Evolutionary conservation across 2,888 invertebrate species (phyloP).

Genomic region (Alentia gelatinosa): DNA sequence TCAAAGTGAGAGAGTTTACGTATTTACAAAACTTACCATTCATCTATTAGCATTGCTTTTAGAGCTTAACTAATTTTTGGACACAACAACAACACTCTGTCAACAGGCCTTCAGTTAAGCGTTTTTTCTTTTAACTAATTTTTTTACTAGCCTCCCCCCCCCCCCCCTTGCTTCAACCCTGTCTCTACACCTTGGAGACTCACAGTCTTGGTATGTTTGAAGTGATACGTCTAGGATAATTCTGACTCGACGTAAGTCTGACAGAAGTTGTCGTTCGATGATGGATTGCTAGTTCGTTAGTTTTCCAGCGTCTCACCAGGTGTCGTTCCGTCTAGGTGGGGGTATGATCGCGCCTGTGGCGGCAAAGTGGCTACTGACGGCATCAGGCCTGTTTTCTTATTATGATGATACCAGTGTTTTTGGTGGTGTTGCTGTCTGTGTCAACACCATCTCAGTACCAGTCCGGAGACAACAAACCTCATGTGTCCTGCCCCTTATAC

Average conservation of each 20-base stretch:
- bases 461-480: background rate
- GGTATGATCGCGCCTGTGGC: background rate
- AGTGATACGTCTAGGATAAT: background rate
- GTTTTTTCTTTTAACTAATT: background rate
- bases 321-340: background rate
- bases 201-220: background rate
- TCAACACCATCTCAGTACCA: conserved; percentile 2
- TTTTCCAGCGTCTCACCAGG: background rate
- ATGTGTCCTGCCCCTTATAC: background rate
- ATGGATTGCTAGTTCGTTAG: conserved; percentile 12
- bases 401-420: background rate
- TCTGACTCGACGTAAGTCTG: background rate
- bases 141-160: background rate
- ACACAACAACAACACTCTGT: too few species aligned
- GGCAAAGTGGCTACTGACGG: background rate
- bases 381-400: background rate
- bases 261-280: background rate
- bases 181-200: too few species aligned
- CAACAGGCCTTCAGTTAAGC: too few species aligned
- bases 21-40: too few species aligned
- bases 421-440: background rate
- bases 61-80: too few species aligned
- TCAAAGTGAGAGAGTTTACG: too few species aligned
- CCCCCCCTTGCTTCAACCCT: too few species aligned
- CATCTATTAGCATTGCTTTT: too few species aligned